Base-by-base conservation (phyloP, 2,888 invertebrate genomes). In the Saturnia japonica region DNA sequence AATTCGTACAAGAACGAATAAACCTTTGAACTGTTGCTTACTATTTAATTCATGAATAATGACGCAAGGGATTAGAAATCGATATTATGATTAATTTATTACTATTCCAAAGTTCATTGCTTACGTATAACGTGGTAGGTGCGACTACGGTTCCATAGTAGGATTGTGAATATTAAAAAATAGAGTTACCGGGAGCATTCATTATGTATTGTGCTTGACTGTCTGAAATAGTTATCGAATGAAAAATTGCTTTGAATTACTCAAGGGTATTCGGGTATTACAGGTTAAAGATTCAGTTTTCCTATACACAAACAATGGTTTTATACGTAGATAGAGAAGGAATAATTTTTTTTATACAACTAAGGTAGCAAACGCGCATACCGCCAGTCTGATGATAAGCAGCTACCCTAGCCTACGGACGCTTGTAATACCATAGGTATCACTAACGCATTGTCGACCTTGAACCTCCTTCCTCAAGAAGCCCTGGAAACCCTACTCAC, bases 41-140 rank as follows among this genome's bases (percentile, higher is more conserved):
- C 25, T 60, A 25, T 12, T 68, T 47, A 62, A 43, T 45, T 25
- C 28, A 34, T 16, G 40, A 62, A 64, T 34, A 67, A 57, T 67
- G 68, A 72, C 70, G 22, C 54, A 68, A 8, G 51, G 60, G 71
- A 71, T 73, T n/a, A 69, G 70, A 73, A 68, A 45, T 70, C 68
- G 69, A 73, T 64, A 68, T 71, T 73, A 69, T 76, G 75, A 77
- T 74, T 74, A 76, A 77, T 79, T 76, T 73, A 76, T 79, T 68
- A 72, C 43, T 73, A 68, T 71, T 71, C 69, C 74, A 73, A 74
- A 77, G 77, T 77, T 78, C 77, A 75, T 67, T 73, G 75, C 72
- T 74, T 75, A 75, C 76, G 74, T 74, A 73, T 57, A 45, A 47
- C 67, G 69, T 73, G 40, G 68, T 73, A 40, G 22, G 47, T 25